Evolutionary conservation across 2,797 vertebrate genomes (phyloP).

Genomic region (Potorous gilbertii): DNA sequence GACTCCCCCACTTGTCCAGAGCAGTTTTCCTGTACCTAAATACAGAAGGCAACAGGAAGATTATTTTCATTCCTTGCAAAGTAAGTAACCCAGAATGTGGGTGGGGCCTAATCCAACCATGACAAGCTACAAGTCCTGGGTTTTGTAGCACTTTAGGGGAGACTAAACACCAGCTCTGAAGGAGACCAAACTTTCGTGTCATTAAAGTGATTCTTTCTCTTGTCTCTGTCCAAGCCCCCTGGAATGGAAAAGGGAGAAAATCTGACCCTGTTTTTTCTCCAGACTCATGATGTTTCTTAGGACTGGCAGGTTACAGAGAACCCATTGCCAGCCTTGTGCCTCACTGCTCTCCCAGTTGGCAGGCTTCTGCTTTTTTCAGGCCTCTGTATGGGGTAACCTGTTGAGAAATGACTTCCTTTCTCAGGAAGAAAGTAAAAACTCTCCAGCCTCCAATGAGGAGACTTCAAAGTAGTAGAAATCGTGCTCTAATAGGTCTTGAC

Average conservation of each 20-base stretch:
- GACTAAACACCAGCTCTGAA: not conserved
- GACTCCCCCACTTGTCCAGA: not conserved
- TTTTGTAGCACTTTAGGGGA: not conserved
- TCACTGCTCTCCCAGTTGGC: not conserved
- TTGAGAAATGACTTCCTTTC: slow-evolving; percentile 78
- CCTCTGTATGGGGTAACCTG: slow-evolving; percentile 66
- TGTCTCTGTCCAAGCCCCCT: not conserved
- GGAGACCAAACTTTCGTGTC: not conserved
- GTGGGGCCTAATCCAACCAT: not conserved
- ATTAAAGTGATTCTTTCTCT: not conserved
- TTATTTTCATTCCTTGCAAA: not conserved
- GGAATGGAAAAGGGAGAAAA: not conserved
- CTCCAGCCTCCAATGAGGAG: not conserved
- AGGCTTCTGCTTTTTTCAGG: slow-evolving; percentile 70
- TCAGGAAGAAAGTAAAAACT: slow-evolving; percentile 57
- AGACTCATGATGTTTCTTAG: not conserved
- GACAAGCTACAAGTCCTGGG: not conserved
- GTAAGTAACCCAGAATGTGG: not conserved
- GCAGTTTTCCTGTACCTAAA: not conserved
- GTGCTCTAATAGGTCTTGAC: no score
- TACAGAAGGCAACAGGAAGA: not conserved
- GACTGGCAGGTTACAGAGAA: not conserved
- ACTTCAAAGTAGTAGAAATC: slow-evolving; percentile 15
- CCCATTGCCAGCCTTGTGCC: not conserved
- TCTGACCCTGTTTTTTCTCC: not conserved